Evolutionary conservation across 2,113 vertebrate species (phyloP), one percentile per base, ranked within the genome.

Genomic region (Delphinus delphis): DNA sequence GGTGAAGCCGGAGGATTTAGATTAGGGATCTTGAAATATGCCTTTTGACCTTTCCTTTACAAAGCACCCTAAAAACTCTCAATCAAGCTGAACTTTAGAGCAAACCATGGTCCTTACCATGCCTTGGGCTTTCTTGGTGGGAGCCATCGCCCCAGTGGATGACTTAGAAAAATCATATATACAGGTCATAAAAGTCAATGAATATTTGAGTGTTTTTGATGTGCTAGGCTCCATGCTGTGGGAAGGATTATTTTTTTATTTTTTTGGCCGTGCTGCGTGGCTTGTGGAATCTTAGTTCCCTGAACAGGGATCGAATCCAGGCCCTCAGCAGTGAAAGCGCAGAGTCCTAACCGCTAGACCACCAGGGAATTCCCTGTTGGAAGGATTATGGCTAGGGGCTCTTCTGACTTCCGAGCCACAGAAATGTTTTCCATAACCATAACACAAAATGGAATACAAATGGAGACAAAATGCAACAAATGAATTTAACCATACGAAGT

Each of bases 371-470:
- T 77, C 74, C 74, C 60, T 93, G 50, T 1, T 15, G 9, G 81
- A 83, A 47, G 62, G 41, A 90, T 93, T 71, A 90, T 77, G 33
- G 44, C 36, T 88, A 23, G 2, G 41, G 55, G 28, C 11, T 55
- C 23, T 83, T 95, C 88, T 79, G 77, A 81, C 47, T 90, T 86
- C 28, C 65, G 80, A 84, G 38, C 68, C 63, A 44, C 71, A 47
- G 31, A 71, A 44, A 90, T 82, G 71, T 63, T 90, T 93, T 83
- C 26, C 17, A 73, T 62, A 84, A 67, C 10, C 63, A 79, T 28
- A 33, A 65, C 33, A 90, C 36, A 93, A 44, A 93, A 60, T n/a
- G 85, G 47, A 85, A 77, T 65, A 60, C 20, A 95, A 88, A 93
- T 17, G 47, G 26, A 89, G 38, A 89, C 12, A 23, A 95, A 88